Percentiles rank a stretch among this genome's conserved stretches.
These are phyloP conservation scores for Orthonevra nobilis DNA, from an alignment of 2,888 invertebrate species.

Conservation along the genomic window DNA sequence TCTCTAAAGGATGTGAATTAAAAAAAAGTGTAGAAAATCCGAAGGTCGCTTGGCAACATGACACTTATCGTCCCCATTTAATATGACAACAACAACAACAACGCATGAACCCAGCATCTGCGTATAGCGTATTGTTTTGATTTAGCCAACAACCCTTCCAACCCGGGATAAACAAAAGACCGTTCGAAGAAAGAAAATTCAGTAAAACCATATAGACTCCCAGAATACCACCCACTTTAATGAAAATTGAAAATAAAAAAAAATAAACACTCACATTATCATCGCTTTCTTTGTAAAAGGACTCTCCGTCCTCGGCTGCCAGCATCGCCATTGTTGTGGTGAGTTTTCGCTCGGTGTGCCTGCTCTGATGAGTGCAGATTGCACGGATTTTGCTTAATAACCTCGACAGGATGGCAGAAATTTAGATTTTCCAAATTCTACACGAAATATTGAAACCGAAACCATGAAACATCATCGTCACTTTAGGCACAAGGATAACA, in stretches of 20 bases:
- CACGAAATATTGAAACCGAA: constrained; percentile 24
- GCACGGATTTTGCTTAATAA: constrained; percentile 67
- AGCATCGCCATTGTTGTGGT: constrained; percentile 46
- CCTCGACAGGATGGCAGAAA: constrained; percentile 64
- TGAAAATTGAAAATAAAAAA: not conserved
- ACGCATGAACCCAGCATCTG: constrained; percentile 47
- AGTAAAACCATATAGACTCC: too few relatives aligned
- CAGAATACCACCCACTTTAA: too few relatives aligned
- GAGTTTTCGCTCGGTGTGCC: constrained; percentile 39
- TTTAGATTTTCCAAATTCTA: constrained; percentile 18
- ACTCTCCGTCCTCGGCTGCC: constrained; percentile 46
- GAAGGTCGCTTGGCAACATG: constrained; percentile 57
- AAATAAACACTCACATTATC: constrained; percentile 59
- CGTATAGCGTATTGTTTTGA: constrained; percentile 61
- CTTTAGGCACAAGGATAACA: constrained; percentile 34
- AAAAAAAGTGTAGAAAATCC: constrained; percentile 25
- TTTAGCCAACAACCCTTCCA: constrained; percentile 35
- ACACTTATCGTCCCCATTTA: constrained; percentile 38
- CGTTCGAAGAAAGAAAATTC: not conserved
- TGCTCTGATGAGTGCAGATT: constrained; percentile 62
- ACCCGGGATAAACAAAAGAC: constrained; percentile 39
- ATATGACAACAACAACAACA: constrained; percentile 12
- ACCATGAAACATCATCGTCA: constrained; percentile 3
- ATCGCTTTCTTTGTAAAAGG: constrained; percentile 65
- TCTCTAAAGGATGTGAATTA: constrained; percentile 6